phyloP scores from a whole-genome alignment of 2,797 vertebrate genomes.

The Sphenodon punctatus region DNA sequence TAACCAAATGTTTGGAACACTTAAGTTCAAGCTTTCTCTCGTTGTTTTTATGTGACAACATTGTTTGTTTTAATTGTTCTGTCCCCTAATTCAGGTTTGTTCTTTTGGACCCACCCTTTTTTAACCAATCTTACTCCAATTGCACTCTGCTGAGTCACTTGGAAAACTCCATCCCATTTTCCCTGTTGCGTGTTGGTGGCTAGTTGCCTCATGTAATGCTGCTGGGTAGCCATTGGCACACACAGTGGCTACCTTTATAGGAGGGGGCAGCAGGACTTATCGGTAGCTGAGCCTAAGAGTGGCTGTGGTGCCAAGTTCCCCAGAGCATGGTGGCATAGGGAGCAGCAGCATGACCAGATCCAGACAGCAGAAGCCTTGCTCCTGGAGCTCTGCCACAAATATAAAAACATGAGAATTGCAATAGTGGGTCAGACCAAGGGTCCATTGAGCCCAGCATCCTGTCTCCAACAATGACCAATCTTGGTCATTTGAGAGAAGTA shows the following conservation, averaged over 20 bases:
- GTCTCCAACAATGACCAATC: not conserved
- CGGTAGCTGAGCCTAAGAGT: no score
- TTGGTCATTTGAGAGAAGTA: no score
- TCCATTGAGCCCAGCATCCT: not conserved
- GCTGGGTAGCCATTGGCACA: no score
- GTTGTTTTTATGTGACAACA: not conserved
- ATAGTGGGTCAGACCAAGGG: not conserved
- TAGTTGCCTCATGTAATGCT: no score
- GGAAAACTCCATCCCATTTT: no score
- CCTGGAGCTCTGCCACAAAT: no score
- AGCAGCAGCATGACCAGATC: not conserved
- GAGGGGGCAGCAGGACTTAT: no score
- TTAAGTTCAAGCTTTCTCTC: not conserved
- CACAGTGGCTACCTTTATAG: no score
- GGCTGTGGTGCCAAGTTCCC: no score
- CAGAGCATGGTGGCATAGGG: not conserved
- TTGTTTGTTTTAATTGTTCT: not conserved
- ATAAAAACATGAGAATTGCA: not conserved
- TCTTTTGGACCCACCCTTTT: not conserved
- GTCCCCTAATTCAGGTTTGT: not conserved
- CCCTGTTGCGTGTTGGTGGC: no score
- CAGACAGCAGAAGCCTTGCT: not conserved
- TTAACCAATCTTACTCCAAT: not conserved
- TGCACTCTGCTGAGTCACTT: not conserved
- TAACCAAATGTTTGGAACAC: slow-evolving; percentile 7